Conservation (phyloP, 1,140 invertebrate genomes). For the Drosophila arizonae region DNA sequence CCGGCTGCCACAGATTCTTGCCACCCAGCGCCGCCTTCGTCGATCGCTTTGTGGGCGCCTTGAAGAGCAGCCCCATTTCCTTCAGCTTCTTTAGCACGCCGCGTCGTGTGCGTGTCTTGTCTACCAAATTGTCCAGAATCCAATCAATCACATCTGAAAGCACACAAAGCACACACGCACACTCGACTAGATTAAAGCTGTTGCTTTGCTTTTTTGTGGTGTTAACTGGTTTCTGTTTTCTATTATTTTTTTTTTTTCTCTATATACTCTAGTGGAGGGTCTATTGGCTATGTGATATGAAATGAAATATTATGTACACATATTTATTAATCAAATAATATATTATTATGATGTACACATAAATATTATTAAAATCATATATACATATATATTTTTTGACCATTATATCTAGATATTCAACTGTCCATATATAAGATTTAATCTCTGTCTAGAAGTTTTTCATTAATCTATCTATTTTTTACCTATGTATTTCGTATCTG, state of each 20-base stretch:
- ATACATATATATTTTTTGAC: no score
- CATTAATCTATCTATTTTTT: no score
- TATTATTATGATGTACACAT: no score
- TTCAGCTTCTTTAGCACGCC: constrained; percentile 93
- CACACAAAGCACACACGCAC: constrained; percentile 57
- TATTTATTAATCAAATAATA: no score
- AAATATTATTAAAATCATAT: no score
- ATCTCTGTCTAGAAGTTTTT: no score
- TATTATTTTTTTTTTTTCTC: not conserved
- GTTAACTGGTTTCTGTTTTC: not conserved
- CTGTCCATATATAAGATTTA: no score
- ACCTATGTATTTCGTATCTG: no score
- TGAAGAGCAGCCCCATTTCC: constrained; percentile 89
- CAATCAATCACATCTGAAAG: constrained; percentile 90
- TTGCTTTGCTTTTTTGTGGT: constrained; percentile 34
- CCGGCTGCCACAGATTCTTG: constrained; percentile 86
- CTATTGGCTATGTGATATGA: no score
- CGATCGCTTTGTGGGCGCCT: constrained; percentile 85
- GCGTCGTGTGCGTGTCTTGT: constrained; percentile 89
- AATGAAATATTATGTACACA: no score
- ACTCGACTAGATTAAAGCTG: constrained; percentile 61
- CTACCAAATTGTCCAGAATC: constrained; percentile 91
- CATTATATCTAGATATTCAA: no score
- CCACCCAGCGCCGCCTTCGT: constrained; percentile 81
- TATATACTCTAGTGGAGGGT: not conserved